These are phyloP conservation scores for Ametastegia equiseti DNA, from an alignment of 2,888 invertebrate species.

Conservation along the genomic window DNA sequence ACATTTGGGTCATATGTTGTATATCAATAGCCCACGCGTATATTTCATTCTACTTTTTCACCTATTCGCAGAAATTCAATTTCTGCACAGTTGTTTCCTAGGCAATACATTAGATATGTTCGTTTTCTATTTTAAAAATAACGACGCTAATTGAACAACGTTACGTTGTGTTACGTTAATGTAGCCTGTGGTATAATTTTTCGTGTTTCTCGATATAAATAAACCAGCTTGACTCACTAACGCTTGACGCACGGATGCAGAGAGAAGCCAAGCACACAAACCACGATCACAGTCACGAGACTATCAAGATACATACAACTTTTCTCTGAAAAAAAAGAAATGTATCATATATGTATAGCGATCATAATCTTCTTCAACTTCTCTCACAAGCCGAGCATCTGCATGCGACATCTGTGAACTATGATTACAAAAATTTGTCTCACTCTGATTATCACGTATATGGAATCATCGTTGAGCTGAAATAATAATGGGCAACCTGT, in stretches of 20 bases:
- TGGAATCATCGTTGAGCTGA: not conserved
- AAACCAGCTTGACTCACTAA: conserved; percentile 52
- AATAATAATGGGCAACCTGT: conserved; percentile 63
- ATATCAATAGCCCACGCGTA: not conserved
- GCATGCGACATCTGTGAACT: not conserved
- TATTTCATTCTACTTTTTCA: not conserved
- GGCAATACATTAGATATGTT: not conserved
- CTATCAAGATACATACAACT: not conserved
- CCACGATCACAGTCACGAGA: conserved; percentile 5
- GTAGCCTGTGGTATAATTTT: conserved; percentile 48
- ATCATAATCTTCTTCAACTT: not conserved
- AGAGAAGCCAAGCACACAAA: conserved; percentile 28
- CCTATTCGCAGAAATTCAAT: not conserved
- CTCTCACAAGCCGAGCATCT: not conserved
- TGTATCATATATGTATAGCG: no score
- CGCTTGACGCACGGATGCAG: conserved; percentile 48
- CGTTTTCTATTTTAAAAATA: conserved; percentile 42
- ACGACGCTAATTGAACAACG: conserved; percentile 47
- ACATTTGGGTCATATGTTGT: no score
- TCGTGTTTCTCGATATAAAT: conserved; percentile 50
- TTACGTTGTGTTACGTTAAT: conserved; percentile 30
- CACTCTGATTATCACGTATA: not conserved
- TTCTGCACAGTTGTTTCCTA: not conserved
- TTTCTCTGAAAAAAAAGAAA: conserved; percentile 14
- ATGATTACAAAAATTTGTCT: not conserved